Evolutionary conservation across 2,888 invertebrate genomes (phyloP).

Genomic region (Polydrusus cervinus): DNA sequence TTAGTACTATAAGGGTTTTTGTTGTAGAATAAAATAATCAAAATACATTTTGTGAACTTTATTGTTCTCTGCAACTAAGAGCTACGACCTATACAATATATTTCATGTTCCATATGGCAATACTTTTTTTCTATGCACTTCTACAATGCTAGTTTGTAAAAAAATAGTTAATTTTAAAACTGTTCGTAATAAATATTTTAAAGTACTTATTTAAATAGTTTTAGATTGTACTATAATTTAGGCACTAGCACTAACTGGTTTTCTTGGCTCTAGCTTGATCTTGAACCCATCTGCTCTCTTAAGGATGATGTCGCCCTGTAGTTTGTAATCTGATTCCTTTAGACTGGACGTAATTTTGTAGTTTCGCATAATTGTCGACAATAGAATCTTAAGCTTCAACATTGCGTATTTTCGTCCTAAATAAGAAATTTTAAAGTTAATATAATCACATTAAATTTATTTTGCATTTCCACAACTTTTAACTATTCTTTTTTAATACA

Average conservation of each 20-base stretch:
- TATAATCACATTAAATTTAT: not conserved
- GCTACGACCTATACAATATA: not conserved
- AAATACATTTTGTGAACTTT: constrained; percentile 16
- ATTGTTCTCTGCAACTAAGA: constrained; percentile 17
- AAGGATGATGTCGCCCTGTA: constrained; percentile 83
- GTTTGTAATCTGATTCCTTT: constrained; percentile 78
- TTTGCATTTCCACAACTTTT: no score
- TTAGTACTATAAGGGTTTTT: no score
- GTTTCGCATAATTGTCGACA: constrained; percentile 82
- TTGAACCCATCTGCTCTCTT: constrained; percentile 84
- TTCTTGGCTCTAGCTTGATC: constrained; percentile 81
- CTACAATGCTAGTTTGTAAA: not conserved
- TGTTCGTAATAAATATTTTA: not conserved
- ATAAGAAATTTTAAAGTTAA: constrained; percentile 55
- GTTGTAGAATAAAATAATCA: not conserved
- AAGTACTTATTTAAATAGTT: not conserved
- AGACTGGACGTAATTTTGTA: constrained; percentile 79
- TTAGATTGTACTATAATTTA: not conserved
- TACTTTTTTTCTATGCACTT: not conserved
- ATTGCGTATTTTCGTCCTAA: constrained; percentile 85
- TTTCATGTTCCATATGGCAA: not conserved
- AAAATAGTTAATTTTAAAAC: not conserved
- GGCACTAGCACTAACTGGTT: constrained; percentile 58
- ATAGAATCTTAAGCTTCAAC: constrained; percentile 82
- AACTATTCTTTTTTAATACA: no score